A percentile compares a stretch with the other conserved stretches of the same genome.
Evolutionary conservation across 1,140 invertebrate genomes (phyloP).

Genomic region (Drosophila saltans): DNA sequence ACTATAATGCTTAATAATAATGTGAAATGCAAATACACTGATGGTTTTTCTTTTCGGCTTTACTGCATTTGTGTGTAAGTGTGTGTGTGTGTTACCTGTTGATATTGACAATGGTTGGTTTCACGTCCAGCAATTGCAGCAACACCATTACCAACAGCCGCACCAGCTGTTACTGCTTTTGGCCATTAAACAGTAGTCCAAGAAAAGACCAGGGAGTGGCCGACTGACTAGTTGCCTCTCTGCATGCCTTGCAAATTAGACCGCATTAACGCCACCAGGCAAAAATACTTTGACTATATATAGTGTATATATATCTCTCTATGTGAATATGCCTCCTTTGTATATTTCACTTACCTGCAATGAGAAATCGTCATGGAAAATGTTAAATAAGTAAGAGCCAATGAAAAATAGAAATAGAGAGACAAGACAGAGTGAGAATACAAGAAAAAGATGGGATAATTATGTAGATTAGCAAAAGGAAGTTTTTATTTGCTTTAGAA

Average conservation of each 20-base stretch:
- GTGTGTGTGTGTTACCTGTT: constrained; percentile 58
- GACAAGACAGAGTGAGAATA: constrained; percentile 12
- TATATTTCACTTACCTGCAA: constrained; percentile 64
- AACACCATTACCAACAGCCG: background rate
- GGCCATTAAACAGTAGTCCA: constrained; percentile 63
- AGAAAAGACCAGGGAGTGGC: constrained; percentile 14
- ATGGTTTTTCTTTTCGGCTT: constrained; percentile 40
- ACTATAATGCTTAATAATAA: constrained; percentile 54
- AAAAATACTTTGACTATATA: constrained; percentile 40
- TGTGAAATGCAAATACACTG: constrained; percentile 72
- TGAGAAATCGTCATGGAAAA: constrained; percentile 23
- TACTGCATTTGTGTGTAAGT: background rate
- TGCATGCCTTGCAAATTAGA: constrained; percentile 74
- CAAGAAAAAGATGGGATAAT: constrained; percentile 42
- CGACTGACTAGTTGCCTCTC: background rate
- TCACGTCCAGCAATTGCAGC: constrained; percentile 11
- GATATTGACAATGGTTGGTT: constrained; percentile 42
- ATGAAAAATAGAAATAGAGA: constrained; percentile 1
- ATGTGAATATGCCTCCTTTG: background rate
- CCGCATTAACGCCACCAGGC: constrained; percentile 68
- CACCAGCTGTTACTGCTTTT: constrained; percentile 17
- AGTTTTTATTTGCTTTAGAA: constrained; percentile 71
- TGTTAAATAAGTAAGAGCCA: background rate
- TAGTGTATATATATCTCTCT: background rate
- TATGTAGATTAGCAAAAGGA: constrained; percentile 71